A percentile compares a stretch with the other conserved stretches of the same genome.
Evolutionary conservation across 2,797 vertebrate species (phyloP).

Genomic region (Tiaroga cobitis): DNA sequence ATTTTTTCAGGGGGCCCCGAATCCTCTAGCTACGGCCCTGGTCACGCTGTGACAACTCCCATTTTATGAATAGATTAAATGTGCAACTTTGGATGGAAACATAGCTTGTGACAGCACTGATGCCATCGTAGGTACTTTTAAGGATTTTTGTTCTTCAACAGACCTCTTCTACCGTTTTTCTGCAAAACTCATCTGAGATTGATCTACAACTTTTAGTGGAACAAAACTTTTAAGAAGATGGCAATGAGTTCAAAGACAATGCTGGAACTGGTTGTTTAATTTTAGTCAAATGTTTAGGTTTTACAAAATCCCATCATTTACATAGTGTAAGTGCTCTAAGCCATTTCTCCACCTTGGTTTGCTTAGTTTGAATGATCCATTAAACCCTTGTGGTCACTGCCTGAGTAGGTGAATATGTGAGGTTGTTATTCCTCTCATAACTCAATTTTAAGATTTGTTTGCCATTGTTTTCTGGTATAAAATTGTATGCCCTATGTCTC

Average conservation of each 20-base stretch:
- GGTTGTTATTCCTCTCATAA: not conserved
- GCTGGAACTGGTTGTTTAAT: not conserved
- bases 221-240: not conserved
- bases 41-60: too few species aligned
- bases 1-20: too few species aligned
- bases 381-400: not conserved
- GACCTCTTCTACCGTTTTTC: not conserved
- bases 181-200: not conserved
- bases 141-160: too few species aligned
- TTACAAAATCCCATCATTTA: conserved; percentile 20
- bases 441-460: not conserved
- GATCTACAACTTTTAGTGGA: not conserved
- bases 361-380: conserved; percentile 21
- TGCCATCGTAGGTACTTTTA: too few species aligned
- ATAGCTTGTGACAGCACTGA: too few species aligned
- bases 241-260: not conserved
- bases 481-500: not conserved
- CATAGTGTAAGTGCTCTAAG: not conserved
- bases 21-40: too few species aligned
- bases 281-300: conserved; percentile 34
- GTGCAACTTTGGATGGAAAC: too few species aligned
- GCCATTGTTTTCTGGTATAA: not conserved
- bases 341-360: not conserved
- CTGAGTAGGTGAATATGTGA: not conserved
- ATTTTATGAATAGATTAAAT: too few species aligned